phyloP scores from a whole-genome alignment of 2,797 vertebrate species.

The Corythornis leucogaster region DNA sequence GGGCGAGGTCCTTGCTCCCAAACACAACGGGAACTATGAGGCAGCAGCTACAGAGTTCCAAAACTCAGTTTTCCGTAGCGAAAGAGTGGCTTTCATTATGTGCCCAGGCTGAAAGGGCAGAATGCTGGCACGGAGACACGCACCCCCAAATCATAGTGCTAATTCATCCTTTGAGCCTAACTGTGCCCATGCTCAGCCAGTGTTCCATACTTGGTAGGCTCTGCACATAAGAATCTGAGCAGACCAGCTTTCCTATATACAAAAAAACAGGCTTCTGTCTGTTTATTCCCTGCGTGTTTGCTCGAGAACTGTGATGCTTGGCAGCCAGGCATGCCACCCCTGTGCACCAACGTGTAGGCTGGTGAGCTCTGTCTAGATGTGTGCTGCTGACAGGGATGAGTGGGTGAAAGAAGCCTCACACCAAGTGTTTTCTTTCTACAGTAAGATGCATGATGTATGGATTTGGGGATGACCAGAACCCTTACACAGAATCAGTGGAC shows the following conservation, averaged over 20 bases:
- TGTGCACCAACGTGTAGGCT: too few species aligned
- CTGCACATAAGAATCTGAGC: neutral
- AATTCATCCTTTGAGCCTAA: neutral
- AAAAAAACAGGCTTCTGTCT: neutral
- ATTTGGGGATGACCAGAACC: constrained; percentile 98
- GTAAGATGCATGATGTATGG: constrained; percentile 99
- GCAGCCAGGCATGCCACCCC: accelerated
- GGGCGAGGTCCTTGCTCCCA: neutral
- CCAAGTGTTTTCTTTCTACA: constrained; percentile 48
- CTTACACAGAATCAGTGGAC: constrained; percentile 96
- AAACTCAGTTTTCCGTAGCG: neutral
- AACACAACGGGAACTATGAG: neutral
- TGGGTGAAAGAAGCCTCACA: neutral
- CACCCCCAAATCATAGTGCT: neutral
- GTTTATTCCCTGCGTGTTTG: neutral
- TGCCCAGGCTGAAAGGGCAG: neutral
- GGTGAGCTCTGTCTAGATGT: neutral
- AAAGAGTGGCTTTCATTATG: neutral
- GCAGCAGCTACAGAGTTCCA: neutral
- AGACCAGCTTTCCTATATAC: accelerated
- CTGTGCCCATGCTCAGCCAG: neutral
- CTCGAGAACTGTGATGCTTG: neutral
- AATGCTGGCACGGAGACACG: neutral
- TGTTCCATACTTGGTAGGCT: neutral
- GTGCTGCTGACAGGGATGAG: neutral